phyloP scores from a whole-genome alignment of 2,888 invertebrate genomes.

The Parasteatoda lunata region DNA sequence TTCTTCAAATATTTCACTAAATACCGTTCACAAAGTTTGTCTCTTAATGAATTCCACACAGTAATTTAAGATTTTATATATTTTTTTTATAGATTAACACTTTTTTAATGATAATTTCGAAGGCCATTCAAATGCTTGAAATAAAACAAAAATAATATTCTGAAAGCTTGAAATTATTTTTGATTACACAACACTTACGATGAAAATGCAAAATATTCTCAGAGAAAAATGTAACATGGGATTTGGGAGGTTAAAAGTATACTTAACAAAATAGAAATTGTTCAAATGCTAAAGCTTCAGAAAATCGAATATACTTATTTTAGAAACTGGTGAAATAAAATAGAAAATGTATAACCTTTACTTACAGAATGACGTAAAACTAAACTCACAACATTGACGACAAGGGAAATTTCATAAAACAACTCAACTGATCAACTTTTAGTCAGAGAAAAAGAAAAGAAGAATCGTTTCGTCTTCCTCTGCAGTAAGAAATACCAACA shows the following conservation, averaged over 20 bases:
- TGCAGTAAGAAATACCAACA: slow-evolving; percentile 6
- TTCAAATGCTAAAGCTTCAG: too few species aligned
- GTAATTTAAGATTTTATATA: too few species aligned
- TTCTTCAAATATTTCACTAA: not conserved
- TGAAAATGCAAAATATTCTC: not conserved
- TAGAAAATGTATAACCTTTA: not conserved
- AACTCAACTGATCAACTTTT: slow-evolving; percentile 38
- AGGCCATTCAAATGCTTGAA: not conserved
- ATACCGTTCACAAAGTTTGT: not conserved
- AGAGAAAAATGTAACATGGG: not conserved
- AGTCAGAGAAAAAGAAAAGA: slow-evolving; percentile 6
- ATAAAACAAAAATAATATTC: not conserved
- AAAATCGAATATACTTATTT: not conserved
- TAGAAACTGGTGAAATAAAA: not conserved
- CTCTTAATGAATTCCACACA: too few species aligned
- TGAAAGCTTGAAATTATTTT: not conserved
- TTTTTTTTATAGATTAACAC: not conserved
- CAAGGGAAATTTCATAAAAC: slow-evolving; percentile 27
- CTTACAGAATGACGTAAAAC: not conserved
- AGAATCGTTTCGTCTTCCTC: slow-evolving; percentile 38
- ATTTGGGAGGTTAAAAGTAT: not conserved
- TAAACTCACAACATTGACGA: not conserved
- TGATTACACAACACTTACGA: not conserved
- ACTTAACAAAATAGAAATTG: too few species aligned
- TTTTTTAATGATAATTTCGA: not conserved